Evolutionary conservation across 2,797 vertebrate species (phyloP).

Genomic region (Nyctibius grandis): DNA sequence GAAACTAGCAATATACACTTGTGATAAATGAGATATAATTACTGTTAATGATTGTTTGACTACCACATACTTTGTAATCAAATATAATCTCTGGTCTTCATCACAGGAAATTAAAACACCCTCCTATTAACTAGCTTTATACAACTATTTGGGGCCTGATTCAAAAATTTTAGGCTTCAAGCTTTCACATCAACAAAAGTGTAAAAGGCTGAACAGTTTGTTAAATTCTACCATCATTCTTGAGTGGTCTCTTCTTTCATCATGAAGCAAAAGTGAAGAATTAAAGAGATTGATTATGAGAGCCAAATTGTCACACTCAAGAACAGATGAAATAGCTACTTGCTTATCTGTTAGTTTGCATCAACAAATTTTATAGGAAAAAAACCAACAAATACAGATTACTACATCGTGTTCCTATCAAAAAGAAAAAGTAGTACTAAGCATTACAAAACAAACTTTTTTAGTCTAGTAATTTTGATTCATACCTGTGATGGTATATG

Average conservation of each 20-base stretch:
- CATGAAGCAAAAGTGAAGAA: neutral
- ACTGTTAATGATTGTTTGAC: neutral
- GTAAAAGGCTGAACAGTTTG: neutral
- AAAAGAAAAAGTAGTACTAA: neutral
- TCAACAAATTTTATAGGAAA: neutral
- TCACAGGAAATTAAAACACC: neutral
- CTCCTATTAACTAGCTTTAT: neutral
- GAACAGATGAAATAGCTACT: neutral
- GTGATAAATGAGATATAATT: neutral
- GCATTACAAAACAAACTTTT: neutral
- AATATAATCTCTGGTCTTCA: neutral
- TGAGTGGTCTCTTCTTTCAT: neutral
- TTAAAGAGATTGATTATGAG: neutral
- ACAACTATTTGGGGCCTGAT: neutral
- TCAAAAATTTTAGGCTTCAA: neutral
- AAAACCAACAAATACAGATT: neutral
- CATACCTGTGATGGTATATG: constrained; percentile 91
- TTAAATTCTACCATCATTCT: neutral
- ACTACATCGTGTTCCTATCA: neutral
- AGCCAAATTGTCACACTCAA: neutral
- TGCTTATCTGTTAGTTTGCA: neutral
- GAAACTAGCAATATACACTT: neutral
- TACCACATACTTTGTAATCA: neutral
- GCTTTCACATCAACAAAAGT: neutral
- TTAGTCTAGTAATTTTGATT: neutral